phyloP scores from a whole-genome alignment of 92 coral and sea anemone genomes.

The Epizoanthus scotinus region DNA sequence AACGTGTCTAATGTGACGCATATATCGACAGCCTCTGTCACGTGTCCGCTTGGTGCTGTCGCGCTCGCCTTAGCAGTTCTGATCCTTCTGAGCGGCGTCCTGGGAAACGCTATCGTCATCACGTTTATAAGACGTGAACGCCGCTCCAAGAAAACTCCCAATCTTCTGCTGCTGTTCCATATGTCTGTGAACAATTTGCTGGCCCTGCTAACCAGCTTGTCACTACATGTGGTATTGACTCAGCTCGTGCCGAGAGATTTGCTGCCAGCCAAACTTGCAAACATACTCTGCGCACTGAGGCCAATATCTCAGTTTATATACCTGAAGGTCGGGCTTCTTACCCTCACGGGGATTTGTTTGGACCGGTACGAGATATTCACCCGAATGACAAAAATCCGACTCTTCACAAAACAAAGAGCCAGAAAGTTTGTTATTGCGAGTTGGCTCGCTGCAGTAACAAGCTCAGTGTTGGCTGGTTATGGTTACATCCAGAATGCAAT shows the following conservation, averaged over 20 bases:
- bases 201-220: conserved; percentile 5
- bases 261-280: not conserved
- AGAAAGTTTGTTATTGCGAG: not conserved
- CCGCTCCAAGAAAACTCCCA: not conserved
- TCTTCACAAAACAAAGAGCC: not conserved
- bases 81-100: not conserved
- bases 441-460: not conserved
- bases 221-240: not conserved
- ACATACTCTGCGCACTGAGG: conserved; percentile 6
- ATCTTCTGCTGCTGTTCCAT: conserved; percentile 9
- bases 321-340: conserved; percentile 1
- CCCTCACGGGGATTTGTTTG: conserved; percentile 2
- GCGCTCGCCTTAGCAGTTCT: not conserved
- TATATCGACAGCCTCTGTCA: not conserved
- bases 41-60: not conserved
- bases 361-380: conserved; percentile 19
- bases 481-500: conserved; percentile 10
- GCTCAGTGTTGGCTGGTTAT: conserved; percentile 5
- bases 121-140: not conserved
- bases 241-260: conserved; percentile 7
- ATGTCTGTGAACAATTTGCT: conserved; percentile 6
- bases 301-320: conserved; percentile 9
- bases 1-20: not conserved
- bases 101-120: not conserved
- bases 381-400: not conserved